Percentiles rank a stretch among this genome's conserved stretches.
Evolutionary conservation across 2,797 vertebrate species (phyloP).

Genomic region (Pampus argenteus): DNA sequence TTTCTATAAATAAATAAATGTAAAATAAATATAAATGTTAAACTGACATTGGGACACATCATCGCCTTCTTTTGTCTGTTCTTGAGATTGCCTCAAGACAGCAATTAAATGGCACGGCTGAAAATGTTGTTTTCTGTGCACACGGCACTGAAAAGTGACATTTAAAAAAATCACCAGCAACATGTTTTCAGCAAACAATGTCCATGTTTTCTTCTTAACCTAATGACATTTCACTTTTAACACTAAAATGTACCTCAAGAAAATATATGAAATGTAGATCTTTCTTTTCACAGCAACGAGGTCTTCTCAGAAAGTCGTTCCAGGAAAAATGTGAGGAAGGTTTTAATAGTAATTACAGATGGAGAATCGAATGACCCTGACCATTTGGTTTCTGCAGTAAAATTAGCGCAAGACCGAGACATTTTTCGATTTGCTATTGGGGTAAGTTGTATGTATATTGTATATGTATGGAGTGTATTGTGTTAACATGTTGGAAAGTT

Average conservation of each 20-base stretch:
- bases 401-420: neutral
- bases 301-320: conserved; percentile 36
- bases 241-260: neutral
- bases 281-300: conserved; percentile 31
- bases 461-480: neutral
- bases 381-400: rapidly evolving
- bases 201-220: no score
- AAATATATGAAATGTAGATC: neutral
- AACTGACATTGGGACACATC: no score
- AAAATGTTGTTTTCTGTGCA: no score
- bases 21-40: no score
- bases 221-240: neutral
- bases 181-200: neutral
- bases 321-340: conserved; percentile 64
- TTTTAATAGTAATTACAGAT: conserved; percentile 83
- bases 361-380: conserved; percentile 7
- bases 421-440: conserved; percentile 82
- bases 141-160: neutral
- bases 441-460: conserved; percentile 54
- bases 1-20: no score
- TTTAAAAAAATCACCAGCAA: neutral
- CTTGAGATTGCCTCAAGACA: no score
- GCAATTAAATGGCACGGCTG: no score
- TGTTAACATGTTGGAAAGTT: neutral
- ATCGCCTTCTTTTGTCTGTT: no score